phyloP scores from a whole-genome alignment of 2,888 invertebrate species.

The Calameuta idolon region DNA sequence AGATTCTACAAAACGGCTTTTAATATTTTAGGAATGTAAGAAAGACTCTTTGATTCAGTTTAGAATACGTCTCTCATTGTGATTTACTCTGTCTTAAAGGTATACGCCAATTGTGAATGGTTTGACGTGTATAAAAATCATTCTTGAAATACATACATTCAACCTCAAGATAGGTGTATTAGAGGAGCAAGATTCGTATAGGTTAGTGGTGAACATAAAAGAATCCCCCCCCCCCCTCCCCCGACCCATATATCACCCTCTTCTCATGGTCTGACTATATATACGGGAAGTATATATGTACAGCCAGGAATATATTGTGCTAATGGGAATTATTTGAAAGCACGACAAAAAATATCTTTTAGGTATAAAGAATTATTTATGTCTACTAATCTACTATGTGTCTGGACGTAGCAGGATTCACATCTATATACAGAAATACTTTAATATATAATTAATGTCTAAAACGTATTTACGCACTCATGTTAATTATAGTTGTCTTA shows the following conservation, averaged over 20 bases:
- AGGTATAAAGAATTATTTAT: background rate
- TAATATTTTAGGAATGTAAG: background rate
- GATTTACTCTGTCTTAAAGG: background rate
- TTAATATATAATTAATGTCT: background rate
- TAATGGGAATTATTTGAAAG: too few relatives aligned
- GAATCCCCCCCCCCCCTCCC: too few relatives aligned
- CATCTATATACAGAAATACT: background rate
- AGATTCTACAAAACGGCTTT: background rate
- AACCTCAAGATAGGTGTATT: background rate
- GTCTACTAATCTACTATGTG: background rate
- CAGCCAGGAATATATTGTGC: too few relatives aligned
- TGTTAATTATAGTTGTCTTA: background rate
- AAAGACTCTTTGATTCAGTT: background rate
- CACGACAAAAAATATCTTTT: background rate
- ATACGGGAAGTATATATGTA: too few relatives aligned
- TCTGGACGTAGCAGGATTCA: background rate
- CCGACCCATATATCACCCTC: too few relatives aligned
- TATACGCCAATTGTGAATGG: background rate
- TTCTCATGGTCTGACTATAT: too few relatives aligned
- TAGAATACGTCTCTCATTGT: background rate
- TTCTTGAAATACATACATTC: background rate
- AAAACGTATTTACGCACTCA: background rate
- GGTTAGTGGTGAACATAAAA: background rate
- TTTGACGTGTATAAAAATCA: background rate
- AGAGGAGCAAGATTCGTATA: background rate